Percentiles rank a stretch among this genome's conserved stretches.
Conservation (phyloP, 2,888 invertebrate genomes). For the Apantesis nais region DNA sequence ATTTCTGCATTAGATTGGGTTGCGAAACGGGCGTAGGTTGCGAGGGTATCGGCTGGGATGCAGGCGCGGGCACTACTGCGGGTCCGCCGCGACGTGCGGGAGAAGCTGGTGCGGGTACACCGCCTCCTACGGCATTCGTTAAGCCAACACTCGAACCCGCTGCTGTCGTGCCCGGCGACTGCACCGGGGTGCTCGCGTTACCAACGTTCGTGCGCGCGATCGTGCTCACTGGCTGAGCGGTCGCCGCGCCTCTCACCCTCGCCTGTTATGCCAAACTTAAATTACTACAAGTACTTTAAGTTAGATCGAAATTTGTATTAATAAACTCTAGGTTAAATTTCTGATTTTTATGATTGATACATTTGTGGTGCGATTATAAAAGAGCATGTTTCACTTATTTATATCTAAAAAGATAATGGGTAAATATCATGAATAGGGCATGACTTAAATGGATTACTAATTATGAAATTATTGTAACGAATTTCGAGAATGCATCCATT, state of each 20-base stretch:
- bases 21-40: constrained; percentile 79
- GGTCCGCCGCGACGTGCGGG: constrained; percentile 50
- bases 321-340: not conserved
- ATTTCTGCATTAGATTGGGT: constrained; percentile 95
- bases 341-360: not conserved
- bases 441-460: not conserved
- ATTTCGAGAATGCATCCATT: constrained; percentile 12
- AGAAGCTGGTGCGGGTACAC: constrained; percentile 50
- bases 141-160: constrained; percentile 47
- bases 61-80: constrained; percentile 63
- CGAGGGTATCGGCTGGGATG: constrained; percentile 32
- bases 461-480: not conserved
- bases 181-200: constrained; percentile 79
- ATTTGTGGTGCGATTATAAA: not conserved
- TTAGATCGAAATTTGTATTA: constrained; percentile 6
- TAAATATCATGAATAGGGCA: not conserved
- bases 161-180: constrained; percentile 66
- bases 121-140: constrained; percentile 43
- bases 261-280: constrained; percentile 63
- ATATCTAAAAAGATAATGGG: not conserved
- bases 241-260: constrained; percentile 85
- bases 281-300: constrained; percentile 24
- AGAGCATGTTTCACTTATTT: not conserved
- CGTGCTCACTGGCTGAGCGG: constrained; percentile 78
- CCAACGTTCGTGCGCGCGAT: constrained; percentile 88